A percentile compares a stretch with the other conserved stretches of the same genome.
phyloP scores from a whole-genome alignment of 37 sponge, comb jelly and placozoan genomes.

The Amphimedon queenslandica region DNA sequence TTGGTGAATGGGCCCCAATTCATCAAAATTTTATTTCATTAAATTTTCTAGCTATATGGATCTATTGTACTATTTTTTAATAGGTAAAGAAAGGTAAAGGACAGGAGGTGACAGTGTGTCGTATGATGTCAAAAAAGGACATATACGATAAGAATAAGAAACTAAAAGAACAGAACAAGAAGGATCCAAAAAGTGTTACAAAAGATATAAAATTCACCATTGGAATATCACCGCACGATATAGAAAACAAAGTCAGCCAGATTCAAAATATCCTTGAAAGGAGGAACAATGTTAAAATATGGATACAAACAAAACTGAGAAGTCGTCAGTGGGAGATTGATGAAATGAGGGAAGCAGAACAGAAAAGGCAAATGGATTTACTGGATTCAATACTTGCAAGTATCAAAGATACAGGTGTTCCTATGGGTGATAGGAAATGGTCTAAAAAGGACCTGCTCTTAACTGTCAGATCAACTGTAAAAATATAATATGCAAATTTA shows the following conservation, averaged over 20 bases:
- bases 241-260: slow-evolving; percentile 18
- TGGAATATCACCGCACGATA: slow-evolving; percentile 51
- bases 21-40: neutral
- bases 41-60: too few species aligned
- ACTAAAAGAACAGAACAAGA: slow-evolving; percentile 24
- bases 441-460: too few species aligned
- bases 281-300: slow-evolving; percentile 8
- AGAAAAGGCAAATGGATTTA: too few species aligned
- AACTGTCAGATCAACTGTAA: too few species aligned
- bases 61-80: too few species aligned
- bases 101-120: slow-evolving; percentile 21
- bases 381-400: too few species aligned
- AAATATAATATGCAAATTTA: too few species aligned
- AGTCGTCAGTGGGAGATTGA: too few species aligned
- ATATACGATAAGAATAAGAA: slow-evolving; percentile 21
- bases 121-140: slow-evolving; percentile 26
- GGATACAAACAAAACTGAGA: slow-evolving; percentile 10
- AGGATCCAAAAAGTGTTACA: slow-evolving; percentile 6
- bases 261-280: slow-evolving; percentile 22
- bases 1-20: too few species aligned
- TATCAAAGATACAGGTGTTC: too few species aligned
- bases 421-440: too few species aligned
- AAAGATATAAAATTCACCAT: slow-evolving; percentile 44
- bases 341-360: too few species aligned
- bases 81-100: neutral